Base-by-base conservation (phyloP, 2,888 invertebrate species). In the Drosophila mulleri region DNA sequence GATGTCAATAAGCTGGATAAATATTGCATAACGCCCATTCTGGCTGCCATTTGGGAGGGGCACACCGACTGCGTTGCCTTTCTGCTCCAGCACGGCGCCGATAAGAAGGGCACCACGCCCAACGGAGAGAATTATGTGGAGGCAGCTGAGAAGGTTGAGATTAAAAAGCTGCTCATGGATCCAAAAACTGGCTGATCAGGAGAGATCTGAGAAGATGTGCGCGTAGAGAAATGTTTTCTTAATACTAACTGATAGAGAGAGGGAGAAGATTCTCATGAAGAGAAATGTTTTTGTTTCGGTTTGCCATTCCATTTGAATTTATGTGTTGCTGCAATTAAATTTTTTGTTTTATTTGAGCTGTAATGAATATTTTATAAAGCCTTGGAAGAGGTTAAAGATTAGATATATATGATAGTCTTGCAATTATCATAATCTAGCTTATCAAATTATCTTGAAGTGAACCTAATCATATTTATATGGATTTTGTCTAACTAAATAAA, bases 41-140 rank as follows among this genome's bases (percentile, higher is more conserved):
- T 99, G 89, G 98, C 98, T 81, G 98, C 99, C 69, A 97, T 99
- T 90, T 99, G 98, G 97, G 99, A 99, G 94, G 98, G 98, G 16
- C 99, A 99, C 92, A 96, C 96, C 61, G 95, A 96, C 65, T 98
- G 98, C 94, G 98, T 99, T 9, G 95, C 97, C 93, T 94, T 97
- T 73, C 94, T 99, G 83, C 92, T 99, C 67, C 95, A 96, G 92
- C 96, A 97, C 94, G 98, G 84, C 4, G 79, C 84, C 8, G 39
- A 41, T 4, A 74, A 50, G 0, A 14, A 11, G 9, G 82, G 56
- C 0, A 41, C 32, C 3, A 66, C 84, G 20, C 79, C 84, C 6
- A n/a, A 16, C 1, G 79, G 84, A 0, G 45, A 69, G 44, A 73
- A 26, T n/a, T 80, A 80, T 39, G 18, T 59, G 16, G 68, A 83